These are phyloP conservation scores for Ceuthmochares aereus DNA, from an alignment of 2,113 vertebrate species.

Conservation along the genomic window DNA sequence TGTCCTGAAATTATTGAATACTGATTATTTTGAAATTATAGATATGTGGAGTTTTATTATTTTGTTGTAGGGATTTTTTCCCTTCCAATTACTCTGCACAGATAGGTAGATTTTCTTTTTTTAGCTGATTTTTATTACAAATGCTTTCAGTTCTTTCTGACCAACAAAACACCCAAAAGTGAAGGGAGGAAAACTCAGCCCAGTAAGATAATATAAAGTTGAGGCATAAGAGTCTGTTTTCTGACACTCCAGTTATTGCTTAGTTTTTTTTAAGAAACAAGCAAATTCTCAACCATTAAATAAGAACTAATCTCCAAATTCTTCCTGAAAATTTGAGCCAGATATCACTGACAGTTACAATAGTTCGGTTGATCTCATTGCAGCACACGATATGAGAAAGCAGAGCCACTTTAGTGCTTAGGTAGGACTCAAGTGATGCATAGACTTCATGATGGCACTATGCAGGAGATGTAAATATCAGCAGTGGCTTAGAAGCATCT, in stretches of 20 bases:
- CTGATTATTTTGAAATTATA: neutral
- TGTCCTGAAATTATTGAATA: neutral
- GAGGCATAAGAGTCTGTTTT: neutral
- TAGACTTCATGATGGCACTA: neutral
- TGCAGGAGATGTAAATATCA: constrained; percentile 21
- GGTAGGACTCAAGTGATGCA: neutral
- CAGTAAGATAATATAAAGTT: neutral
- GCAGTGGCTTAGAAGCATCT: constrained; percentile 33
- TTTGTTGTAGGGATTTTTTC: neutral
- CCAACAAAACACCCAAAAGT: neutral
- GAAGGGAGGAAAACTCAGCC: neutral
- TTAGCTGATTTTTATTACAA: neutral
- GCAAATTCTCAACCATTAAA: neutral
- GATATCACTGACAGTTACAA: neutral
- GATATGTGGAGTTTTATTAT: fast-evolving
- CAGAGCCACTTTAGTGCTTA: neutral
- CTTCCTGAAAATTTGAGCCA: neutral
- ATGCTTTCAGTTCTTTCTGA: neutral
- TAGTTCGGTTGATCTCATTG: neutral
- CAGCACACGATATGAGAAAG: neutral
- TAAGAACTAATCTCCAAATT: neutral
- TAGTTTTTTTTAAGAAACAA: neutral
- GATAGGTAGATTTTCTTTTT: neutral
- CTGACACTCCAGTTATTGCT: neutral
- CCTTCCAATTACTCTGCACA: neutral